Percentiles rank a stretch among this genome's conserved stretches.
These are phyloP conservation scores for Diuraphis noxia DNA, from an alignment of 1,140 invertebrate genomes.

Conservation along the genomic window DNA sequence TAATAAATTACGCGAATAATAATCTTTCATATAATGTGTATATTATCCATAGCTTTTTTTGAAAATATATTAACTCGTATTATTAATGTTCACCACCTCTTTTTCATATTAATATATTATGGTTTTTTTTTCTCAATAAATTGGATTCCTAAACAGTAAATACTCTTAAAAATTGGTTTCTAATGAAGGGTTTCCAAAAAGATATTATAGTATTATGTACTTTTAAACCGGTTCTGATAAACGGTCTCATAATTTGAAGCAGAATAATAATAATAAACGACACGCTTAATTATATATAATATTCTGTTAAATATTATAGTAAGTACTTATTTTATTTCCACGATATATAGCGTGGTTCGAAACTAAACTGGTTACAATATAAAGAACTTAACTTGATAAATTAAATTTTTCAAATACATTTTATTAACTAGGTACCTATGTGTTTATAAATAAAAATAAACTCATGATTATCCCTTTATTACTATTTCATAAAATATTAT, in stretches of 20 bases:
- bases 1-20: neutral
- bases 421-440: neutral
- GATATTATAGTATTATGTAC: neutral
- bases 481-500: neutral
- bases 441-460: neutral
- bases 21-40: neutral
- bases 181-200: conserved; percentile 9
- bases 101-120: neutral
- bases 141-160: neutral
- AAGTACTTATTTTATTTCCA: neutral
- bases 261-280: conserved; percentile 27
- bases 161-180: neutral
- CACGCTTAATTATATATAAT: conserved; percentile 22
- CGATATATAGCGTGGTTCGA: neutral
- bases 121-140: neutral
- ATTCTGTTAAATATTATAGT: conserved; percentile 13
- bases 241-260: conserved; percentile 1
- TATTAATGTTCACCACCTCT: neutral
- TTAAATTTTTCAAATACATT: neutral
- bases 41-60: neutral
- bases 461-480: neutral
- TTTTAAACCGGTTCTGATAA: conserved; percentile 20
- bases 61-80: neutral
- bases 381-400: neutral
- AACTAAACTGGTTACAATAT: conserved; percentile 15